Percentiles rank a stretch among this genome's conserved stretches.
Conservation (phyloP, 1,140 invertebrate species). For the Drosophila takahashii region DNA sequence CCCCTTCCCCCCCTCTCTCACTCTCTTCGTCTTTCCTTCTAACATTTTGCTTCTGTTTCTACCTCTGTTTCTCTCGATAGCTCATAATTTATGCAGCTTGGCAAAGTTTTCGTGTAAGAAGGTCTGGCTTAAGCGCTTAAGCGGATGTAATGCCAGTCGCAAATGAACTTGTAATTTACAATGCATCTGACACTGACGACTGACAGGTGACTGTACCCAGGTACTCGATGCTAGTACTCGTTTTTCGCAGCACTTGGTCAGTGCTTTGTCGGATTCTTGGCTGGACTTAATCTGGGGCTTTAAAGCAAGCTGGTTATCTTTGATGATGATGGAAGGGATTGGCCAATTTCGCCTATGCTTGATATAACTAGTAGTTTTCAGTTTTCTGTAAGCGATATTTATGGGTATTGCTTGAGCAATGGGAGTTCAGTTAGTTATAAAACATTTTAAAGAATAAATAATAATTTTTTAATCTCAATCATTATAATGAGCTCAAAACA, state of each 20-base stretch:
- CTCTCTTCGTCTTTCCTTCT: not conserved
- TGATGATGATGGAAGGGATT: slow-evolving; percentile 4
- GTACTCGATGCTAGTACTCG: slow-evolving; percentile 12
- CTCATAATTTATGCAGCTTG: slow-evolving; percentile 63
- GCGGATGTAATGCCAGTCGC: slow-evolving; percentile 74
- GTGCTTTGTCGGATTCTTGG: slow-evolving; percentile 4
- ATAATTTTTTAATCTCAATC: too few relatives aligned
- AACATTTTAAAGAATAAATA: too few relatives aligned
- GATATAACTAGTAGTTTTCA: not conserved
- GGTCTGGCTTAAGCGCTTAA: slow-evolving; percentile 38
- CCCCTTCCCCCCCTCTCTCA: too few relatives aligned
- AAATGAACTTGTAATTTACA: slow-evolving; percentile 82
- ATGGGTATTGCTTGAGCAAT: too few relatives aligned
- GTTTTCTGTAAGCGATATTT: not conserved
- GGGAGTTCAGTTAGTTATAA: too few relatives aligned
- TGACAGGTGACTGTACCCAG: slow-evolving; percentile 37
- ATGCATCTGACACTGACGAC: slow-evolving; percentile 78
- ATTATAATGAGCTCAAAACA: too few relatives aligned
- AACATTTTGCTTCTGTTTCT: not conserved
- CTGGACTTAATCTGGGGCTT: slow-evolving; percentile 5
- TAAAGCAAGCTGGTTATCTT: not conserved
- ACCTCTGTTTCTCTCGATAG: not conserved
- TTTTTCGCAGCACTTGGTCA: slow-evolving; percentile 4
- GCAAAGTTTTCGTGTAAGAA: slow-evolving; percentile 32
- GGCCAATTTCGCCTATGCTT: not conserved